A percentile compares a stretch with the other conserved stretches of the same genome.
phyloP scores from a whole-genome alignment of 1,140 invertebrate genomes.

The Drosophila ananassae region DNA sequence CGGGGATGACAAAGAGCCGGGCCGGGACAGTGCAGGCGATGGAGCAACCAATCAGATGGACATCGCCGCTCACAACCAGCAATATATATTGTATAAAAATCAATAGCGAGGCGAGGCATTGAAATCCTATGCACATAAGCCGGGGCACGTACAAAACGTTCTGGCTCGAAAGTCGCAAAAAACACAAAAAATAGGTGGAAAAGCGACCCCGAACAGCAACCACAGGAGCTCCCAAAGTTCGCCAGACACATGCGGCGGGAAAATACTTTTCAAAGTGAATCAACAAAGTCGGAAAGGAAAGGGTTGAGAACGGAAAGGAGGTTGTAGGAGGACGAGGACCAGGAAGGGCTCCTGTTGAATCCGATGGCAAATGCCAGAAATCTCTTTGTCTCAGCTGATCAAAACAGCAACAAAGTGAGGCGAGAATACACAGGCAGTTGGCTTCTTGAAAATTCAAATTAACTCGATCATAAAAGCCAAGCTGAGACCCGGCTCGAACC shows the following conservation, averaged over 20 bases:
- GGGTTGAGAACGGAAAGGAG: conserved; percentile 11
- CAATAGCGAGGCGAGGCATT: conserved; percentile 69
- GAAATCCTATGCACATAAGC: conserved; percentile 81
- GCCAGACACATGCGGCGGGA: conserved; percentile 73
- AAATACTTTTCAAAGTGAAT: conserved; percentile 81
- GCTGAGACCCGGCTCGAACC: conserved; percentile 58
- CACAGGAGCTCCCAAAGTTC: conserved; percentile 69
- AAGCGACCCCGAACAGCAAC: conserved; percentile 35
- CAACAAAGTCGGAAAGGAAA: conserved; percentile 57
- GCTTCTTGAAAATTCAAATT: conserved; percentile 75
- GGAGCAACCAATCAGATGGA: conserved; percentile 55
- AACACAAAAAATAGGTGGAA: conserved; percentile 20
- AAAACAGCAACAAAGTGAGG: conserved; percentile 17
- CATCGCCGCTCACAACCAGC: conserved; percentile 35
- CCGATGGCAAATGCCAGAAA: conserved; percentile 26
- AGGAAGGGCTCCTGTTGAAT: conserved; percentile 42
- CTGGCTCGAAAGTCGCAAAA: conserved; percentile 38
- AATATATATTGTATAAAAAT: conserved; percentile 79
- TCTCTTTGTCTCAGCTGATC: conserved; percentile 58
- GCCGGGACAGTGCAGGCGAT: conserved; percentile 54
- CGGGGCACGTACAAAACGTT: conserved; percentile 77
- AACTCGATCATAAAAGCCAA: conserved; percentile 76
- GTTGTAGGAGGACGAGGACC: background rate
- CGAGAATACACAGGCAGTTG: conserved; percentile 35
- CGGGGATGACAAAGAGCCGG: conserved; percentile 70